Evolutionary conservation across 2,113 vertebrate species (phyloP).

Genomic region (Platichthys flesus): DNA sequence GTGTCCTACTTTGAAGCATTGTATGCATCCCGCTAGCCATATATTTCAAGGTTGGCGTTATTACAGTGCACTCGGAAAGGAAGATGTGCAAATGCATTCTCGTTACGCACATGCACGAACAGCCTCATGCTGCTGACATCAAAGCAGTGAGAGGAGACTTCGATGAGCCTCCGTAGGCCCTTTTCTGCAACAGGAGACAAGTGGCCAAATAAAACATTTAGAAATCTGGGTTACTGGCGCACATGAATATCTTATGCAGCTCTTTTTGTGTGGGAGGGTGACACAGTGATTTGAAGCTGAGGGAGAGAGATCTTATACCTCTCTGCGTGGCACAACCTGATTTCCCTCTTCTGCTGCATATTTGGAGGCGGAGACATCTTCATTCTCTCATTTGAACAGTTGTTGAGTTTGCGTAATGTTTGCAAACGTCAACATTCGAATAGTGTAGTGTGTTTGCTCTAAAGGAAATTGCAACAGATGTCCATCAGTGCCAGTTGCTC

Average conservation of each 20-base stretch:
- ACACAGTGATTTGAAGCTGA: slow-evolving; percentile 69
- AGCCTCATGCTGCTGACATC: slow-evolving; percentile 57
- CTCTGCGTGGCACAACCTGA: slow-evolving; percentile 56
- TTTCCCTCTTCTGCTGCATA: slow-evolving; percentile 36
- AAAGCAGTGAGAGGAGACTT: slow-evolving; percentile 55
- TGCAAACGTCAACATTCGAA: slow-evolving; percentile 4
- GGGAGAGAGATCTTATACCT: slow-evolving; percentile 44
- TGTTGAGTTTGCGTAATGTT: slow-evolving; percentile 3
- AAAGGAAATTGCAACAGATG: slow-evolving; percentile 7
- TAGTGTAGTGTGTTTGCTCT: not conserved
- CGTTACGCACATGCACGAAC: slow-evolving; percentile 16
- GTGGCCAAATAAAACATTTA: slow-evolving; percentile 68
- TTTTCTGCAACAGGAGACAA: slow-evolving; percentile 55
- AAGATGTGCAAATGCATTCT: slow-evolving; percentile 42
- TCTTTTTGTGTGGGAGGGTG: slow-evolving; percentile 66
- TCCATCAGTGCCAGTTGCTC: slow-evolving; percentile 12
- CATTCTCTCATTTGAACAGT: not conserved
- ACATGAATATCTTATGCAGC: slow-evolving; percentile 71
- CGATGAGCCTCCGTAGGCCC: slow-evolving; percentile 25
- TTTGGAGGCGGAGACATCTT: not conserved
- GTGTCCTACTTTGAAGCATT: slow-evolving; percentile 56
- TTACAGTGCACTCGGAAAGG: slow-evolving; percentile 39
- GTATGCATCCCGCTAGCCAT: slow-evolving; percentile 11
- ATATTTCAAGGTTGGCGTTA: slow-evolving; percentile 32
- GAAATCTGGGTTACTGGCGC: slow-evolving; percentile 76